Conservation (phyloP, 2,797 vertebrate genomes). For the Phataginus tricuspis region DNA sequence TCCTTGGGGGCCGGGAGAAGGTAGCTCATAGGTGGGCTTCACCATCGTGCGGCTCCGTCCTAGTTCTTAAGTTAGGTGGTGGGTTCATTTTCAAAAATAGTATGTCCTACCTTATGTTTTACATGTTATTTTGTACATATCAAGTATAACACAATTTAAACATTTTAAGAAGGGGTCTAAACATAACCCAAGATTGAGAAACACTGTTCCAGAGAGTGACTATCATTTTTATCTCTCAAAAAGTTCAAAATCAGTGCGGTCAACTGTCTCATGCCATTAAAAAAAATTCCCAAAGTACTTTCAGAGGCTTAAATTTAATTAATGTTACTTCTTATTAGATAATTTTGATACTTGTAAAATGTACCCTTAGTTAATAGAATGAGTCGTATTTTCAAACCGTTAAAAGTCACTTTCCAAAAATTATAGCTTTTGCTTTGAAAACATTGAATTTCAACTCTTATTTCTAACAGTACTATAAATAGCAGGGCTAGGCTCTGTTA, state of each 20-base stretch:
- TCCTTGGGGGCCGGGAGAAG: not conserved
- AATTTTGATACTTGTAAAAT: conserved; percentile 49
- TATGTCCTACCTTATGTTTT: not conserved
- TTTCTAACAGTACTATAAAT: conserved; percentile 34
- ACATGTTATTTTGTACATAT: not conserved
- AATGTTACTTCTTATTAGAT: not conserved
- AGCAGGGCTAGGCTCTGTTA: conserved; percentile 17
- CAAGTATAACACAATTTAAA: not conserved
- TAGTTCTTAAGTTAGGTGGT: not conserved
- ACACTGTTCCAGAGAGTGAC: not conserved
- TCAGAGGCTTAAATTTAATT: conserved; percentile 27
- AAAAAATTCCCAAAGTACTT: not conserved
- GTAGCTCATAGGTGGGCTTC: not conserved
- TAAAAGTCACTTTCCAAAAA: conserved; percentile 42
- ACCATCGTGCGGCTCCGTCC: not conserved
- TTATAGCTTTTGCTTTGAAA: conserved; percentile 57
- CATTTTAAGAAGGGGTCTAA: not conserved
- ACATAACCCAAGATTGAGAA: not conserved
- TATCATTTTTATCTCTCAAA: conserved; percentile 1
- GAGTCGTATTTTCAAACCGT: conserved; percentile 6
- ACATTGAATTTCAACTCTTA: not conserved
- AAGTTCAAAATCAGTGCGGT: not conserved
- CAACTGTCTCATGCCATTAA: not conserved
- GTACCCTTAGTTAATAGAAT: not conserved
- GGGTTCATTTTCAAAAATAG: not conserved